Evolutionary conservation across 2,113 vertebrate species (phyloP), one percentile per base, ranked within the genome.

Genomic region (Syngnathus typhle): DNA sequence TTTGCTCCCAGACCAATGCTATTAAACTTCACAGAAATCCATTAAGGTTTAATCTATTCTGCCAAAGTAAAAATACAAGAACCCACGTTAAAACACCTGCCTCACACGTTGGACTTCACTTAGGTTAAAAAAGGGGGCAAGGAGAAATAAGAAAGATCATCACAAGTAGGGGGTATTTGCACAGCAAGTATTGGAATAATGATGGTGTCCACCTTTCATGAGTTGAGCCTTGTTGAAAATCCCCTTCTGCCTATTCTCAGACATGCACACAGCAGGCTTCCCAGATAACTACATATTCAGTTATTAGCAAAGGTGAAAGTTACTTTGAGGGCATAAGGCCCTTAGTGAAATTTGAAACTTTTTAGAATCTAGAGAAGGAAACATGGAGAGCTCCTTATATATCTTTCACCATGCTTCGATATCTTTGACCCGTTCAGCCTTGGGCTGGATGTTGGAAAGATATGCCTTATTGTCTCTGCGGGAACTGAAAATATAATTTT

Each of bases 361-460:
- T 83, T 85, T 78, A 83, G 82, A 74, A 82, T 64, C 64, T 47
- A 63, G 67, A 70, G 64, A 55, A 77, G 64, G 66, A 73, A 75
- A 70, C 72, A 76, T 77, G 66, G 64, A 68, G 73, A 85, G 79
- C 78, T 86, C 88, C 87, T 85, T 85, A 89, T 81, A 85, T 82
- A 87, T 87, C 87, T 88, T 85, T 90, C 86, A 80, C 74, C 85
- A 80, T 41, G 64, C 70, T 82, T 89, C 89, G 88, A n/a, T 51
- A 47, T 77, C 60, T 41, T 15, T 41, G 60, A 76, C 65, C 55
- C 13, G 19, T 68, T 69, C 46, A 1, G 77, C 79, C 74, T 43
- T 16, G 55, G 72, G 78, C 62, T 49, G 77, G 73, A 76, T 80
- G 74, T 73, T 77, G 69, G 64, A 70, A 75, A 87, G 83, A 85